These are phyloP conservation scores for Cydia fagiglandana DNA, from an alignment of 1,140 invertebrate species.

Conservation along the genomic window DNA sequence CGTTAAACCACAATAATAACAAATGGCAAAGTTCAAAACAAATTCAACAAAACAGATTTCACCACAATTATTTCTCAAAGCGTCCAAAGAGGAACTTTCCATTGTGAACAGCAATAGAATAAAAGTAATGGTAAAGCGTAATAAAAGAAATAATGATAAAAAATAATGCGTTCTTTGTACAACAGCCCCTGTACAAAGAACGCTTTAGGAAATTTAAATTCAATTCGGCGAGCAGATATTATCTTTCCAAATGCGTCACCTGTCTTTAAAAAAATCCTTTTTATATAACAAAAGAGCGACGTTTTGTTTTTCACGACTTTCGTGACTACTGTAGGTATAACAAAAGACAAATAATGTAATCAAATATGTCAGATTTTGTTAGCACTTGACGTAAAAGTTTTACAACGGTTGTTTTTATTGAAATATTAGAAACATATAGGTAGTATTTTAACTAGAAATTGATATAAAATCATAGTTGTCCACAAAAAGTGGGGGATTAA, in stretches of 20 bases:
- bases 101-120: slow-evolving; percentile 4
- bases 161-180: slow-evolving; percentile 28
- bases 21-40: slow-evolving; percentile 6
- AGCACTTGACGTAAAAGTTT: too few relatives aligned
- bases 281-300: not conserved
- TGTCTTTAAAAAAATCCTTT: not conserved
- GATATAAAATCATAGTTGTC: too few relatives aligned
- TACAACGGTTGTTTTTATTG: too few relatives aligned
- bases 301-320: not conserved
- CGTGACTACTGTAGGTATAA: not conserved
- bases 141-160: slow-evolving; percentile 31
- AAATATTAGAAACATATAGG: too few relatives aligned
- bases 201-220: slow-evolving; percentile 13
- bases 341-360: too few relatives aligned
- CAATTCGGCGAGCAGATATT: slow-evolving; percentile 1
- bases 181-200: not conserved
- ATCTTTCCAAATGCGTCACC: slow-evolving; percentile 11
- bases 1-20: not conserved
- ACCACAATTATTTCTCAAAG: slow-evolving; percentile 18
- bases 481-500: too few relatives aligned
- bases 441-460: too few relatives aligned
- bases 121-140: slow-evolving; percentile 5
- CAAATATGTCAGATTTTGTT: too few relatives aligned
- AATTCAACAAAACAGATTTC: slow-evolving; percentile 8
- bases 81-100: not conserved